phyloP scores from a whole-genome alignment of 2,797 vertebrate species.

The Pampus argenteus region DNA sequence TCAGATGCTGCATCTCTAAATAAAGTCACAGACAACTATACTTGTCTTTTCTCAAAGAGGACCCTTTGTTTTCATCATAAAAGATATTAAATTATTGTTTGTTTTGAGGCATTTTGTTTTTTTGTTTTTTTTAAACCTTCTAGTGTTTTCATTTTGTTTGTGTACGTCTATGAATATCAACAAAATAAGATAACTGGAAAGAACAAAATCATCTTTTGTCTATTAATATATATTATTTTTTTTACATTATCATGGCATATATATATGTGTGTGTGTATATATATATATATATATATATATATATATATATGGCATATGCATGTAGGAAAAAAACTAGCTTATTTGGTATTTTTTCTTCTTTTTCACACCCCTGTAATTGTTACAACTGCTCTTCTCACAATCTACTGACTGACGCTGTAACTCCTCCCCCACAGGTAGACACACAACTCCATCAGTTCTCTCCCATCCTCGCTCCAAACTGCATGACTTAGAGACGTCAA shows the following conservation, averaged over 20 bases:
- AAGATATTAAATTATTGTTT: conserved; percentile 50
- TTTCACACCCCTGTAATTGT: conserved; percentile 6
- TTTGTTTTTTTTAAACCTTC: conserved; percentile 20
- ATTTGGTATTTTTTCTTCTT: background rate
- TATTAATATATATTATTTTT: background rate
- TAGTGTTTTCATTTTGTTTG: conserved; percentile 2
- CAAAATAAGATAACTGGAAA: conserved; percentile 25
- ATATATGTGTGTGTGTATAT: background rate
- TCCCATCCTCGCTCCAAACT: conserved; percentile 67
- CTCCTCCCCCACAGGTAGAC: conserved; percentile 80
- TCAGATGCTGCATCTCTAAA: conserved; percentile 65
- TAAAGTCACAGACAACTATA: conserved; percentile 68
- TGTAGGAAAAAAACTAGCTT: background rate
- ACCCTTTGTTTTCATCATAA: conserved; percentile 49
- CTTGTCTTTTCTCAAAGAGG: conserved; percentile 51
- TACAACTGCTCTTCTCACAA: conserved; percentile 20
- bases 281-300: too few relatives aligned
- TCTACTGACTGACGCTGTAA: conserved; percentile 41
- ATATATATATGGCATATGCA: background rate
- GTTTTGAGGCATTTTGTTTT: conserved; percentile 38
- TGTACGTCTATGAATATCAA: conserved; percentile 44
- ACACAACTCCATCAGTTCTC: conserved; percentile 61
- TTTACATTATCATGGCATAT: background rate
- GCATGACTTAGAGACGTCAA: conserved; percentile 61
- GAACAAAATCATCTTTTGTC: background rate